Conservation (phyloP, 2,113 vertebrate genomes). For the Chaenogobius annularis region DNA sequence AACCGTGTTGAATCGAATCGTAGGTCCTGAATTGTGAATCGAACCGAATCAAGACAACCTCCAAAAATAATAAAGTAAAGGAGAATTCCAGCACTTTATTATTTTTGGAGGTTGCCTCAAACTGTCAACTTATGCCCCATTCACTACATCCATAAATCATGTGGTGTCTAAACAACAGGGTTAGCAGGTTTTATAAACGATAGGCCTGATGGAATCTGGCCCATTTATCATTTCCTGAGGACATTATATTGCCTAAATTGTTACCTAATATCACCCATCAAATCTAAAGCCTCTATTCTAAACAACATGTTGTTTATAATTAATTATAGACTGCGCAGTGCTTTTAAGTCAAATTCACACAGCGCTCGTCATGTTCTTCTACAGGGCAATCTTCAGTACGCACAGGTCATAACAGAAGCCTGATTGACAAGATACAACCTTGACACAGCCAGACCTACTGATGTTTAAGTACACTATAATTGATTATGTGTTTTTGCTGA, state of each 20-base stretch:
- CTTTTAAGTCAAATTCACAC: not conserved
- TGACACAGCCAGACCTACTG: slow-evolving; percentile 44
- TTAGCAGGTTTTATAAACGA: not conserved
- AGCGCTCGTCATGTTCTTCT: not conserved
- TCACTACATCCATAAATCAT: not conserved
- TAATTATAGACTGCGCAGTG: not conserved
- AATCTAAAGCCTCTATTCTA: not conserved
- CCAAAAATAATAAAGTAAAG: not conserved
- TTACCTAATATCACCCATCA: not conserved
- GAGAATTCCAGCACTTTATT: no score
- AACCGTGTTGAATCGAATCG: no score
- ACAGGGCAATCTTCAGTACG: not conserved
- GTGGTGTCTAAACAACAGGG: not conserved
- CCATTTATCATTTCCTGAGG: not conserved
- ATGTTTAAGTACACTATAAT: slow-evolving; percentile 46
- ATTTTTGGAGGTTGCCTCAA: no score
- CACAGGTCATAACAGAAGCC: slow-evolving; percentile 16
- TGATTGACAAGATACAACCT: slow-evolving; percentile 39
- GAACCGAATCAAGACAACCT: no score
- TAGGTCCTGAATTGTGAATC: no score
- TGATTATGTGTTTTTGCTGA: slow-evolving; percentile 53
- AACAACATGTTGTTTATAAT: not conserved
- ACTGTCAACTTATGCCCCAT: not conserved
- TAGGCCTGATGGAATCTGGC: not conserved
- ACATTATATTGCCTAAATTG: not conserved